Percentiles rank a stretch among this genome's conserved stretches.
Conservation (phyloP, 2,888 invertebrate genomes). For the Ennomos fuscantarius region DNA sequence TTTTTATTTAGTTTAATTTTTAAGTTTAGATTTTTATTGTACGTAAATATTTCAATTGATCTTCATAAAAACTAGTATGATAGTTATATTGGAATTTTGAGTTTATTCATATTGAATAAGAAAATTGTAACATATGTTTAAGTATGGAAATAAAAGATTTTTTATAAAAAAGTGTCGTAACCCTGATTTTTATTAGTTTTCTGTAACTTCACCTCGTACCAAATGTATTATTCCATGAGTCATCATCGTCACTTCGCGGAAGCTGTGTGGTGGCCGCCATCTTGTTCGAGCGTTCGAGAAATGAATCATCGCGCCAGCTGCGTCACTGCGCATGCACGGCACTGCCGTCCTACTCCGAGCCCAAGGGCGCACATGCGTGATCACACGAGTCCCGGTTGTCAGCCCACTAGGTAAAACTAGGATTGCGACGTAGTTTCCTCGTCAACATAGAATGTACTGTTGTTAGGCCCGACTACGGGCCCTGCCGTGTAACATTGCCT, state of each 20-base stretch:
- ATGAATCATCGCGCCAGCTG: constrained; percentile 47
- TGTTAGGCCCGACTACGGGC: constrained; percentile 58
- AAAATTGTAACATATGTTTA: constrained; percentile 83
- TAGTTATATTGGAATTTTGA: constrained; percentile 75
- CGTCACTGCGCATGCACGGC: constrained; percentile 48
- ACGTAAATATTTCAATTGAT: constrained; percentile 71
- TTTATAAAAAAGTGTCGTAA: constrained; percentile 58
- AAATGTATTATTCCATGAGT: constrained; percentile 84
- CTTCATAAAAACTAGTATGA: constrained; percentile 52
- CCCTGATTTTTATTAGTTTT: constrained; percentile 63
- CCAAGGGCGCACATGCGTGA: constrained; percentile 58
- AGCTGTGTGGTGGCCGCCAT: constrained; percentile 60
- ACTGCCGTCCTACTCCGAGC: constrained; percentile 55
- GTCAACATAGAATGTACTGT: constrained; percentile 44
- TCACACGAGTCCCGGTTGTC: constrained; percentile 71
- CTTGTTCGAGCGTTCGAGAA: constrained; percentile 53
- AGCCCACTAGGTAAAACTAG: constrained; percentile 83
- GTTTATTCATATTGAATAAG: constrained; percentile 84
- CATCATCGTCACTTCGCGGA: constrained; percentile 64
- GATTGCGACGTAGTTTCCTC: constrained; percentile 66
- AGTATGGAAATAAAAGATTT: constrained; percentile 79
- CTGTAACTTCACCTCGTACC: constrained; percentile 74
- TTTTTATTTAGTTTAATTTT: constrained; percentile 63
- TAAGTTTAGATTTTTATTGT: constrained; percentile 55
- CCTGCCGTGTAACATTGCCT: constrained; percentile 71